Evolutionary conservation across 2,113 vertebrate genomes (phyloP).

Genomic region (Odobenus rosmarus): DNA sequence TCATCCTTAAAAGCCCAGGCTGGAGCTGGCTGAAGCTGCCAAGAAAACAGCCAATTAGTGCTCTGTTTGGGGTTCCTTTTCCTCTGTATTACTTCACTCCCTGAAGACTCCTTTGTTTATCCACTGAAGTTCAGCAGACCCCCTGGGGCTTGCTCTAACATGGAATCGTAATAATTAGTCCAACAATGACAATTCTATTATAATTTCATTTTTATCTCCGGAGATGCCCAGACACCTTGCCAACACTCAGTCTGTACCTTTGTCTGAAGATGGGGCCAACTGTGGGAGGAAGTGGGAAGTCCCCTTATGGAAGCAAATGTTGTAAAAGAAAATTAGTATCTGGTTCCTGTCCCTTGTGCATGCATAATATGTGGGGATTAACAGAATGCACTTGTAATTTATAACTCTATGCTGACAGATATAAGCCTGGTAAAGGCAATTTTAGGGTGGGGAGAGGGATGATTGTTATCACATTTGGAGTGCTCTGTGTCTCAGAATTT

Average conservation of each 20-base stretch:
- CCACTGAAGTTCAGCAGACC: neutral
- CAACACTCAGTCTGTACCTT: neutral
- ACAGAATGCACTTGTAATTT: neutral
- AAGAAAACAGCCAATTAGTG: neutral
- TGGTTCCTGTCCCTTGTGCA: neutral
- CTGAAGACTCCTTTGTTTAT: conserved; percentile 5
- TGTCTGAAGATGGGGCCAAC: neutral
- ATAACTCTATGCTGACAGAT: neutral
- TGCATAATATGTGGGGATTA: neutral
- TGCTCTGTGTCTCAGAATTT: neutral
- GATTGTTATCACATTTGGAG: neutral
- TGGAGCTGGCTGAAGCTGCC: neutral
- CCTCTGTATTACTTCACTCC: neutral
- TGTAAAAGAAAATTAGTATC: neutral
- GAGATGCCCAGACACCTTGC: neutral
- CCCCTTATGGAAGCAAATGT: neutral
- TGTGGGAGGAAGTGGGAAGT: neutral
- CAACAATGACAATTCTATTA: neutral
- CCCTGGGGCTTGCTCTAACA: neutral
- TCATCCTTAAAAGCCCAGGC: neutral
- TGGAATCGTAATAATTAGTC: conserved; percentile 3
- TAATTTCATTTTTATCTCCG: neutral
- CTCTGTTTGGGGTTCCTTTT: neutral
- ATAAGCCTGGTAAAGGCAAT: neutral
- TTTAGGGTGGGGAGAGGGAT: neutral